phyloP scores from a whole-genome alignment of 2,797 vertebrate genomes.

The Carapus acus region DNA sequence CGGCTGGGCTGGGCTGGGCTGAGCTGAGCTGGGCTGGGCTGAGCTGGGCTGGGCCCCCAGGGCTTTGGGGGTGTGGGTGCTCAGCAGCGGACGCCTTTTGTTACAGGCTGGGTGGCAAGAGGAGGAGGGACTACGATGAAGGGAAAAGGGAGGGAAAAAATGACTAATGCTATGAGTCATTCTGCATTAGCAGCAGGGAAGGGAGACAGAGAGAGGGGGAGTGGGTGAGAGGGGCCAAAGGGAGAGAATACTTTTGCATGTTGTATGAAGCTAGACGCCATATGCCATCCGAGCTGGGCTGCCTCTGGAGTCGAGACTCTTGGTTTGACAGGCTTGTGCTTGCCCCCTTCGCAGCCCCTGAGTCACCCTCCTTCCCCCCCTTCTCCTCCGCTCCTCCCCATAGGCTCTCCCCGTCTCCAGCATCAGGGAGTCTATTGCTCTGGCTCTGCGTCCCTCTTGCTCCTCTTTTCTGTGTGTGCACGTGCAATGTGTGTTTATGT shows the following conservation, averaged over 20 bases:
- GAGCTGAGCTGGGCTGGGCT: slow-evolving; percentile 56
- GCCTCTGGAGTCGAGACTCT: slow-evolving; percentile 84
- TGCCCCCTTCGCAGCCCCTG: slow-evolving; percentile 53
- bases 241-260: slow-evolving; percentile 94
- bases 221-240: slow-evolving; percentile 36
- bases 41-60: slow-evolving; percentile 64
- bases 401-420: slow-evolving; percentile 67
- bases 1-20: slow-evolving; percentile 56
- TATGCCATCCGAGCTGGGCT: slow-evolving; percentile 91
- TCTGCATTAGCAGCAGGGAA: slow-evolving; percentile 82
- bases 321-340: slow-evolving; percentile 80
- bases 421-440: slow-evolving; percentile 79
- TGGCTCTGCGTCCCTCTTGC: slow-evolving; percentile 53
- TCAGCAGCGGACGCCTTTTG: slow-evolving; percentile 87
- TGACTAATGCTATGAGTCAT: slow-evolving; percentile 99
- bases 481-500: slow-evolving; percentile 7
- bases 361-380: slow-evolving; percentile 40
- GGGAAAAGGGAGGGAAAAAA: slow-evolving; percentile 41
- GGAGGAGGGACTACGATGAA: slow-evolving; percentile 57
- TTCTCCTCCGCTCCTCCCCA: slow-evolving; percentile 59
- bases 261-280: slow-evolving; percentile 99
- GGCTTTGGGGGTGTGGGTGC: slow-evolving; percentile 68
- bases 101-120: slow-evolving; percentile 70
- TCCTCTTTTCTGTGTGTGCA: slow-evolving; percentile 41
- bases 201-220: slow-evolving; percentile 51